A percentile compares a stretch with the other conserved stretches of the same genome.
These are phyloP conservation scores for Mesaphorura yosii DNA, from an alignment of 1,140 invertebrate genomes.

Conservation along the genomic window DNA sequence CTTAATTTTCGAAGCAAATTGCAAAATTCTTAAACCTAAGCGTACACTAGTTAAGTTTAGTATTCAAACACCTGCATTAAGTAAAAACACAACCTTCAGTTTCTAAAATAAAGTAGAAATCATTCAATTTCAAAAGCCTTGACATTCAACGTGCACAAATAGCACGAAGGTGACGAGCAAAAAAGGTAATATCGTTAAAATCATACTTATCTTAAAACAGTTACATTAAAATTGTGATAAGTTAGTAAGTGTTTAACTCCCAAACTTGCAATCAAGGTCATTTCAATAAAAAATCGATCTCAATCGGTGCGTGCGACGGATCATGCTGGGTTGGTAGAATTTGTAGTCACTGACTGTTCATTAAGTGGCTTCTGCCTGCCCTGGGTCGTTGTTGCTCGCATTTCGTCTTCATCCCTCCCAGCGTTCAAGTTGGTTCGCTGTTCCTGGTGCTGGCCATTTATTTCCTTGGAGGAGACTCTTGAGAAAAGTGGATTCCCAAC, in stretches of 20 bases:
- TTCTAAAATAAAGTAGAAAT: neutral
- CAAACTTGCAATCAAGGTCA: too few relatives aligned
- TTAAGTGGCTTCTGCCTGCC: neutral
- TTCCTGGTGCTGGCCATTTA: slow-evolving; percentile 4
- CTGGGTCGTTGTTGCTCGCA: neutral
- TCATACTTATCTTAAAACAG: neutral
- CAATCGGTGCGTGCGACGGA: too few relatives aligned
- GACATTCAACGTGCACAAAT: neutral
- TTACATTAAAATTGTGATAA: neutral
- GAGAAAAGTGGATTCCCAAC: neutral
- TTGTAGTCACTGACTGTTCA: slow-evolving; percentile 22
- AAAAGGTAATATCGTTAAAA: too few relatives aligned
- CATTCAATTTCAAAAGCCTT: neutral
- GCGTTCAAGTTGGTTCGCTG: too few relatives aligned
- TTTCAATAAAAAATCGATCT: too few relatives aligned
- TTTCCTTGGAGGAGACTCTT: slow-evolving; percentile 6
- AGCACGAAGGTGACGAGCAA: too few relatives aligned
- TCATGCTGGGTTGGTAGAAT: too few relatives aligned
- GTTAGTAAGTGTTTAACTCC: too few relatives aligned
- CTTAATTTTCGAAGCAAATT: too few relatives aligned
- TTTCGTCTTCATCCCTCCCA: neutral
- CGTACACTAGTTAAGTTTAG: too few relatives aligned
- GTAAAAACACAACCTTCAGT: neutral
- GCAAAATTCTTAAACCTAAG: too few relatives aligned
- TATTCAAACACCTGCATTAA: neutral